A percentile compares a stretch with the other conserved stretches of the same genome.
Evolutionary conservation across 1,140 invertebrate genomes (phyloP).

Genomic region (Drosophila repletoides): DNA sequence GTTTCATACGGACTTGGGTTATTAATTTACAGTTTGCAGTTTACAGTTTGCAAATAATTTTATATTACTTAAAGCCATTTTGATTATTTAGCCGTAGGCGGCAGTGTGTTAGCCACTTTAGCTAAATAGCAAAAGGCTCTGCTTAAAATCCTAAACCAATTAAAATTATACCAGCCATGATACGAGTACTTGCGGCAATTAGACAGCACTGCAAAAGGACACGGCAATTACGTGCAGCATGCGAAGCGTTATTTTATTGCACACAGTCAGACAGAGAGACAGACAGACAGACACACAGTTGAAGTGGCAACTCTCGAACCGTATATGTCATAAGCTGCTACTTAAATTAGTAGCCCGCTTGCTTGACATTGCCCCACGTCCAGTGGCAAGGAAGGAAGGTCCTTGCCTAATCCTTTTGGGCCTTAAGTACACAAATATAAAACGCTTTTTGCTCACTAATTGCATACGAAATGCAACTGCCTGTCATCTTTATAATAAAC

Average conservation of each 20-base stretch:
- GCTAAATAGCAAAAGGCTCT: conserved; percentile 43
- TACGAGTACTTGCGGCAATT: conserved; percentile 54
- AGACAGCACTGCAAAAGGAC: conserved; percentile 28
- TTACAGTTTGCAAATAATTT: conserved; percentile 38
- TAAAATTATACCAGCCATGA: conserved; percentile 53
- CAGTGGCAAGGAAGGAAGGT: neutral
- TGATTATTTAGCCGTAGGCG: conserved; percentile 2
- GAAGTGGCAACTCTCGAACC: conserved; percentile 47
- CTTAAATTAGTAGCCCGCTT: conserved; percentile 40
- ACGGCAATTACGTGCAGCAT: conserved; percentile 64
- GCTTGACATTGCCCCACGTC: conserved; percentile 21
- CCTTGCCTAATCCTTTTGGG: conserved; percentile 50
- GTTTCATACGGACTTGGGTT: conserved; percentile 34
- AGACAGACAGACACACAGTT: neutral
- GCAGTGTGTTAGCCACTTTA: conserved; percentile 12
- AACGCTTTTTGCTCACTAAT: conserved; percentile 19
- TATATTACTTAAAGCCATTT: conserved; percentile 44
- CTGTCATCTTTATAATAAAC: conserved; percentile 28
- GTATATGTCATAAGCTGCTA: conserved; percentile 61
- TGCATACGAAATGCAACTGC: conserved; percentile 3
- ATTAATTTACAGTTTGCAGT: conserved; percentile 63
- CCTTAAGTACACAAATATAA: conserved; percentile 15
- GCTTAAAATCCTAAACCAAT: conserved; percentile 58
- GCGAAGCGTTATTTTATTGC: conserved; percentile 68
- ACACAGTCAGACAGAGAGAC: conserved; percentile 13